phyloP scores from a whole-genome alignment of 2,888 invertebrate genomes.

The Heliconius hortense region DNA sequence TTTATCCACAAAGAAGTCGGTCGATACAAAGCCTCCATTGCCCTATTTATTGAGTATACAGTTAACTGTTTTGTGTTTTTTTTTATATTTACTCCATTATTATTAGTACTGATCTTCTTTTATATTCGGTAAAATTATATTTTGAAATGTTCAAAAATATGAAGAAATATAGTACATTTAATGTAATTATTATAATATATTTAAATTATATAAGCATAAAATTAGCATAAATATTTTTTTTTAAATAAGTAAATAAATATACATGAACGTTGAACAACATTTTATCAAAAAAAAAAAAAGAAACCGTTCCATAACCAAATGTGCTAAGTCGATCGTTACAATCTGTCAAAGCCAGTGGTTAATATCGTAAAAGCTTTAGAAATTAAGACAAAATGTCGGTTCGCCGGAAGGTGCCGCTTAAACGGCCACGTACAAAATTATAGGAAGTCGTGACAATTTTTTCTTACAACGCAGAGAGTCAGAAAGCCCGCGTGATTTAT shows the following conservation, averaged over 20 bases:
- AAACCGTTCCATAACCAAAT: constrained; percentile 10
- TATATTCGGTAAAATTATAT: not conserved
- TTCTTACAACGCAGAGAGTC: constrained; percentile 65
- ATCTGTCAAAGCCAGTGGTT: constrained; percentile 48
- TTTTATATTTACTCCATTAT: not conserved
- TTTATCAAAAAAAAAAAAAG: constrained; percentile 7
- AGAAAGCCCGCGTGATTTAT: constrained; percentile 75
- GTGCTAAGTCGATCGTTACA: constrained; percentile 42
- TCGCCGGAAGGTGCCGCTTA: constrained; percentile 65
- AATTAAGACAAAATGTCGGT: constrained; percentile 78
- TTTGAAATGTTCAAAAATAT: not conserved
- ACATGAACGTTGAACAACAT: not conserved
- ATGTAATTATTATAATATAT: not conserved
- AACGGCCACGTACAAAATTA: constrained; percentile 79
- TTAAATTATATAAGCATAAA: not conserved
- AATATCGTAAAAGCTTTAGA: constrained; percentile 60
- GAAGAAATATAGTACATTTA: not conserved
- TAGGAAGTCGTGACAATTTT: constrained; percentile 78
- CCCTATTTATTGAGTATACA: constrained; percentile 42
- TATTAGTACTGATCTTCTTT: not conserved
- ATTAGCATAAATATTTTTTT: too few species aligned
- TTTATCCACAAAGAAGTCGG: constrained; percentile 52
- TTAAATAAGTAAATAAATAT: not conserved
- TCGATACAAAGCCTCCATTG: constrained; percentile 49
- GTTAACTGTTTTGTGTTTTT: constrained; percentile 32